A percentile compares a stretch with the other conserved stretches of the same genome.
These are phyloP conservation scores for Stercorarius parasiticus DNA, from an alignment of 2,113 vertebrate species.

Conservation along the genomic window DNA sequence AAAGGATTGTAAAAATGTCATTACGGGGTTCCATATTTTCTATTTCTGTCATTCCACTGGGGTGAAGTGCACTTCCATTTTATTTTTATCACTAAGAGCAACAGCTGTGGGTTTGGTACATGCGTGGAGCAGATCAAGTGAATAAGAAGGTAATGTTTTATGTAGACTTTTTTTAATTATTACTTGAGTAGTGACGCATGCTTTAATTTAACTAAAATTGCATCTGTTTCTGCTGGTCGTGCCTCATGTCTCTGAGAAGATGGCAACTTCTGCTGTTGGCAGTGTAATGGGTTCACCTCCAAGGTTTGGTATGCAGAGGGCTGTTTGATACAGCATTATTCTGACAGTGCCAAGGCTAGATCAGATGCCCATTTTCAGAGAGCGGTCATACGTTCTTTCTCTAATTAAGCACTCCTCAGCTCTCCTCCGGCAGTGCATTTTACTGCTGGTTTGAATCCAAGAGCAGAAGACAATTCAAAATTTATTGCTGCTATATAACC, in stretches of 20 bases:
- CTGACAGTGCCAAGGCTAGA: constrained; percentile 49
- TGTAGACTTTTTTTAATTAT: background rate
- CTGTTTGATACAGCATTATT: constrained; percentile 31
- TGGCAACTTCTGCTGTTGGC: constrained; percentile 35
- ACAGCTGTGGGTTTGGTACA: background rate
- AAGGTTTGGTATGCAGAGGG: constrained; percentile 14
- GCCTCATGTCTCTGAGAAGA: constrained; percentile 47
- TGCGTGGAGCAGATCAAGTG: background rate
- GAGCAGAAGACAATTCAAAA: constrained; percentile 50
- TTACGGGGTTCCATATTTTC: background rate
- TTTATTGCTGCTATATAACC: constrained; percentile 29
- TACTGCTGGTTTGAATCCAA: constrained; percentile 49
- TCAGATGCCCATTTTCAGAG: constrained; percentile 52
- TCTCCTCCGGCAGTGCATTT: constrained; percentile 40
- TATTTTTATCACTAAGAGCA: constrained; percentile 42
- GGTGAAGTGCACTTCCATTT: background rate
- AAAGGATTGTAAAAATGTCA: background rate
- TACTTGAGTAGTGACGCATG: background rate
- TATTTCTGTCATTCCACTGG: background rate
- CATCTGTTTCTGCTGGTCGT: constrained; percentile 45
- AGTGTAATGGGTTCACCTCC: constrained; percentile 46
- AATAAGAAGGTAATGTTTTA: background rate
- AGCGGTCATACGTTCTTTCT: constrained; percentile 41
- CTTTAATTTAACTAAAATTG: constrained; percentile 37
- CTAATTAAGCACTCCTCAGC: constrained; percentile 65